phyloP scores from a whole-genome alignment of 2,888 invertebrate species.

The Sipunculus nudus region DNA sequence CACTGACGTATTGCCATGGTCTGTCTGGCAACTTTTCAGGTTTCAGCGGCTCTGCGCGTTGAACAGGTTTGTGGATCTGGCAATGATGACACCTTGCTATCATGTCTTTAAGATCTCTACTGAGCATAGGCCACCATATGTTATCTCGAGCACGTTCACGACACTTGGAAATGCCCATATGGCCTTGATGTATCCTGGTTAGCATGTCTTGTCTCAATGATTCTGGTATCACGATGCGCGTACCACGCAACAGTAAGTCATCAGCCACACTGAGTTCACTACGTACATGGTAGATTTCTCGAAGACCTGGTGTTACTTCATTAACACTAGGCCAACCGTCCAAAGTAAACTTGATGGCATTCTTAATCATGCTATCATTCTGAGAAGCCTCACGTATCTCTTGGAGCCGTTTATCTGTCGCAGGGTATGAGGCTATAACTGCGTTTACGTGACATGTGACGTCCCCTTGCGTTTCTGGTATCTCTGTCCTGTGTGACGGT shows the following conservation, averaged over 20 bases:
- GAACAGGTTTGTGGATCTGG: slow-evolving; percentile 16
- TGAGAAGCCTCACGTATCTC: too few species aligned
- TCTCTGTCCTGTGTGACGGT: too few species aligned
- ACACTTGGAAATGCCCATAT: slow-evolving; percentile 12
- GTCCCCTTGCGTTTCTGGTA: too few species aligned
- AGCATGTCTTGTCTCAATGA: slow-evolving; percentile 20
- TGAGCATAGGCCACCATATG: slow-evolving; percentile 37
- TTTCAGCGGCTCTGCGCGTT: slow-evolving; percentile 30
- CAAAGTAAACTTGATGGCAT: too few species aligned
- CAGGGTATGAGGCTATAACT: too few species aligned
- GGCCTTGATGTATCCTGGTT: slow-evolving; percentile 33
- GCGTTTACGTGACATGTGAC: too few species aligned
- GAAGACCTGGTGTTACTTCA: too few species aligned
- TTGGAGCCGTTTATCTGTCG: too few species aligned
- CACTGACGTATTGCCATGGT: slow-evolving; percentile 33
- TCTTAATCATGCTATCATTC: too few species aligned
- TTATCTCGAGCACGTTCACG: slow-evolving; percentile 1
- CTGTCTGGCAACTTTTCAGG: slow-evolving; percentile 25
- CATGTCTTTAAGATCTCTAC: slow-evolving; percentile 14
- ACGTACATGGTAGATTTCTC: too few species aligned
- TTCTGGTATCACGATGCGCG: slow-evolving; percentile 4
- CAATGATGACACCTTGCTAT: slow-evolving; percentile 28
- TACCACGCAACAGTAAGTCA: slow-evolving; percentile 1
- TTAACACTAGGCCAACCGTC: too few species aligned
- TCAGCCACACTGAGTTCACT: too few species aligned